Evolutionary conservation across 2,113 vertebrate genomes (phyloP), one percentile per base, ranked within the genome.

Genomic region (Serinus canaria): DNA sequence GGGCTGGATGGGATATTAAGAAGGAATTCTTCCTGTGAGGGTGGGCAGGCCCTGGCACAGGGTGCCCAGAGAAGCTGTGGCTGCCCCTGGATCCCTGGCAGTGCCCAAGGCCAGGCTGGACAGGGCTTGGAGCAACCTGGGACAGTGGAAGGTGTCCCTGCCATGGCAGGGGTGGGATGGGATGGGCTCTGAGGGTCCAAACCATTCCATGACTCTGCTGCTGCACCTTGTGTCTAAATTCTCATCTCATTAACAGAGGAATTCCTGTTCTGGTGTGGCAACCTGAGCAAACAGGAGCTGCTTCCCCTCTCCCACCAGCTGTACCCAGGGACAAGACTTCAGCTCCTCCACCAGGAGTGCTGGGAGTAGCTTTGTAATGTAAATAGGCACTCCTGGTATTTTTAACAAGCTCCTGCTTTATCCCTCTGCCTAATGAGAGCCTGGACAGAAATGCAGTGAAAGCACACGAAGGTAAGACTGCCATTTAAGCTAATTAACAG

Each of bases 401-500:
- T 95, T 90, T 91, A 88, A 96, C 86, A 84, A 95, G 84, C 93
- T 91, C 82, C 53, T 90, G 89, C 89, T 94, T 90, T 81, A 96
- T 94, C 91, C 88, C 4, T 0, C 64, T 77, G 76, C 90, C 88
- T 94, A 96, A 96, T 94, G 89, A 93, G 88, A 82, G 72, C 56
- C 69, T 69, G 80, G 77, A 49, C 89, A 95, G 95, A 93, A 95
- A 69, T 79, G 92, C 83, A 91, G 58, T 43, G 85, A 95, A 96
- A 97, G 92, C 93, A 90, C 79, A 97, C 46, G 64, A 70, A 92
- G 62, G 93, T 47, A 92, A 88, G 75, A 10, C 88, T 95, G 94
- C 66, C 89, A 96, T 94, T 97, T 94, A 93, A 92, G 89, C 89
- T 94, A 96, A 97, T 96, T 97, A 98, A 96, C 82, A 91, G 68